Evolutionary conservation across 2,888 invertebrate species (phyloP), one percentile per base, ranked within the genome.

Genomic region (Oligia latruncula): DNA sequence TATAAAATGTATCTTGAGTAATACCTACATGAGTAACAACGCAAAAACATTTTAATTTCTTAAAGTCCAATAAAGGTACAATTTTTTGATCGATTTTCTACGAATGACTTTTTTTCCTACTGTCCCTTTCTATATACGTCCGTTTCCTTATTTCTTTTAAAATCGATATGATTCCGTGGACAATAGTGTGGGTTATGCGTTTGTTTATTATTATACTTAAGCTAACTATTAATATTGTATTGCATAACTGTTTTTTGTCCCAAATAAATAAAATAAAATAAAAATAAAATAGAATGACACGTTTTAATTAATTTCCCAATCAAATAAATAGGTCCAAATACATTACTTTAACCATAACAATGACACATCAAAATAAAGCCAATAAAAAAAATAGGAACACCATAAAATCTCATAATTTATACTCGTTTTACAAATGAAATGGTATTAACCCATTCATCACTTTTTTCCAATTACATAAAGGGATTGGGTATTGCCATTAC

Each of bases 401-500:
- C 64, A 67, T 55, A 74, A 81, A 81, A 60, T 85, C 77, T 67
- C 83, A 73, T 86, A 80, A 86, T 86, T 86, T 83, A 35, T 35
- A 77, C 75, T 75, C 84, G 66, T 66, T 77, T 76, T 64, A 76
- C 71, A 81, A 85, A 84, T 71, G 75, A 84, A 86, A 86, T 81
- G 73, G 67, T 81, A 85, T 76, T 78, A 81, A 66, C 64, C 58
- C 84, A 86, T 85, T 81, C 84, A 86, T 85, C 84, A 86, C 78
- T 81, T 87, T 86, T 81, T 86, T 85, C 81, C 78, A 86, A 85
- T 85, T 85, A 86, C 67, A 81, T 78, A 81, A 75, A 81, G 77
- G 78, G 68, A 68, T 83, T 71, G 76, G 87, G 84, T 71, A 73
- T 71, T 71, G 74, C 74, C 66, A 17, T 84, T 74, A 66, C 68